A percentile compares a stretch with the other conserved stretches of the same genome.
Evolutionary conservation across 2,797 vertebrate species (phyloP).

Genomic region (Eulemur rubriventer): DNA sequence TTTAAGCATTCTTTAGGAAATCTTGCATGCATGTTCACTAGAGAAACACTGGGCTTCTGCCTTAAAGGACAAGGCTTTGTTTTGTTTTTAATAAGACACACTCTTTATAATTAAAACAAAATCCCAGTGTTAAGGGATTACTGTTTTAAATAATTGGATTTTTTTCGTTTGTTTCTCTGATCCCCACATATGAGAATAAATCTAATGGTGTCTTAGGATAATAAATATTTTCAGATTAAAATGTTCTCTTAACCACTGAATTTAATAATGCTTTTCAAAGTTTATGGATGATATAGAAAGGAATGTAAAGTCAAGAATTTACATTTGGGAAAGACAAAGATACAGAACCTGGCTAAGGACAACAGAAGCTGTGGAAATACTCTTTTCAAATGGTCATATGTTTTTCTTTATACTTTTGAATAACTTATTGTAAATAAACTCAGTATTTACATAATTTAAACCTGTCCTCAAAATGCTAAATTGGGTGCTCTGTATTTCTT

Average conservation of each 20-base stretch:
- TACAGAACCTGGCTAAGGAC: neutral
- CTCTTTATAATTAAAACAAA: constrained; percentile 80
- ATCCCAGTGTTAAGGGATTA: constrained; percentile 79
- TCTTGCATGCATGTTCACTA: constrained; percentile 14
- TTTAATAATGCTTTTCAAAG: constrained; percentile 52
- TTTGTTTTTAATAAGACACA: constrained; percentile 77
- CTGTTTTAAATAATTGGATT: constrained; percentile 79
- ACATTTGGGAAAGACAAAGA: neutral
- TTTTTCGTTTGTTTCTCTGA: constrained; percentile 74
- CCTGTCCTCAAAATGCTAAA: neutral
- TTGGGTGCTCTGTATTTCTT: neutral
- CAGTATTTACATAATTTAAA: constrained; percentile 18
- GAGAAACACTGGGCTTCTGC: constrained; percentile 56
- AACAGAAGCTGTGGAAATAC: neutral
- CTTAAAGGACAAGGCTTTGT: constrained; percentile 73
- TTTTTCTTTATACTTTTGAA: neutral
- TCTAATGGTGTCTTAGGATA: constrained; percentile 57
- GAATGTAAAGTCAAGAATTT: neutral
- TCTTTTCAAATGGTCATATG: neutral
- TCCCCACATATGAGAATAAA: constrained; percentile 71
- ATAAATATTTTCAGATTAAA: constrained; percentile 70
- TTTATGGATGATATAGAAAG: constrained; percentile 46
- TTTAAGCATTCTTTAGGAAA: constrained; percentile 63
- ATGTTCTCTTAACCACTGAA: constrained; percentile 40
- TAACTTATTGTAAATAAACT: constrained; percentile 32